These are phyloP conservation scores for Pilophorus perplexus DNA, from an alignment of 2,888 invertebrate genomes.

Conservation along the genomic window DNA sequence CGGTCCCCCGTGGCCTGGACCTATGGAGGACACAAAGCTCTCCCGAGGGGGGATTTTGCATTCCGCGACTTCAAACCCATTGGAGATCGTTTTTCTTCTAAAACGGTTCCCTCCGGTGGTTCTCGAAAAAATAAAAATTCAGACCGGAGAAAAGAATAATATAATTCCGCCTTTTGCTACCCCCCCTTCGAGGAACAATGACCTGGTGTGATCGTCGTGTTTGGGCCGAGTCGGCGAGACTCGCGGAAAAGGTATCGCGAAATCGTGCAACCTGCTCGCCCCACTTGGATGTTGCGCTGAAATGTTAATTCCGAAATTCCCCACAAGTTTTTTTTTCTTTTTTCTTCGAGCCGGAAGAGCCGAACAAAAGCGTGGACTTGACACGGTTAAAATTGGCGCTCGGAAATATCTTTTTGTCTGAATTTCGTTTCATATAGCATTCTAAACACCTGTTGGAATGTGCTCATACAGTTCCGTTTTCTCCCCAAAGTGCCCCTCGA, in stretches of 20 bases:
- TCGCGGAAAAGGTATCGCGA: conserved; percentile 23
- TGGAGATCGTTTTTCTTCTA: too few species aligned
- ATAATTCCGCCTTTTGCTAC: conserved; percentile 9
- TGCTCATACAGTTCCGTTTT: too few species aligned
- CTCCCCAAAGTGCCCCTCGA: too few species aligned
- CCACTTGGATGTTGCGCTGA: not conserved
- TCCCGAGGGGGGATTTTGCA: conserved; percentile 20
- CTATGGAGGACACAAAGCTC: not conserved
- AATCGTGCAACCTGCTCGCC: conserved; percentile 31
- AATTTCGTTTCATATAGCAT: too few species aligned
- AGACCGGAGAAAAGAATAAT: not conserved
- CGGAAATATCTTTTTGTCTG: too few species aligned
- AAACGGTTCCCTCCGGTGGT: not conserved
- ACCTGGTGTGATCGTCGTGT: conserved; percentile 17
- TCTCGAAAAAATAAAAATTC: not conserved
- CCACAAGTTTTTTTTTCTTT: too few species aligned
- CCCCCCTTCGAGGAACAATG: conserved; percentile 8
- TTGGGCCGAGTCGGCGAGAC: not conserved
- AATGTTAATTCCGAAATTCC: conserved; percentile 29
- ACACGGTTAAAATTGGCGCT: too few species aligned
- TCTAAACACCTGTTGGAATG: too few species aligned
- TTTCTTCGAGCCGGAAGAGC: too few species aligned
- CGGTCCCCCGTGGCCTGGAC: conserved; percentile 3
- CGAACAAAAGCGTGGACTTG: too few species aligned
- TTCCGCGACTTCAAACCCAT: not conserved